These are phyloP conservation scores for Nomada flava DNA, from an alignment of 2,888 invertebrate species.

Conservation along the genomic window DNA sequence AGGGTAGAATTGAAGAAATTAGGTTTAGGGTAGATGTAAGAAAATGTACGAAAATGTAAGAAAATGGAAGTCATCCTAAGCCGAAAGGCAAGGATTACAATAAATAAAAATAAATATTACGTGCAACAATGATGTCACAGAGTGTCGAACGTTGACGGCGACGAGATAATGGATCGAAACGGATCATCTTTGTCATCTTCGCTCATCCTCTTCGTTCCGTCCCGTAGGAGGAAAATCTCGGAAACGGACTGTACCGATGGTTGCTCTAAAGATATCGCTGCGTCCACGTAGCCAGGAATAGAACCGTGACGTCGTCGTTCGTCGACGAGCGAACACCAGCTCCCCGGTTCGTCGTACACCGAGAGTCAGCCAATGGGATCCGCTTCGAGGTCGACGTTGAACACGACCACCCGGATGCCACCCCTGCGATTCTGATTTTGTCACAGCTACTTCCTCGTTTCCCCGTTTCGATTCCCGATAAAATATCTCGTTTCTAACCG, in stretches of 20 bases:
- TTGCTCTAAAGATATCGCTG: constrained; percentile 82
- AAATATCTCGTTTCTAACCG: neutral
- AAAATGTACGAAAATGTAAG: too few relatives aligned
- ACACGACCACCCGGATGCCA: constrained; percentile 26
- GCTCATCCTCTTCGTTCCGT: constrained; percentile 32
- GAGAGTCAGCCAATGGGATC: constrained; percentile 47
- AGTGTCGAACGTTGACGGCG: neutral
- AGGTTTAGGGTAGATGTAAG: too few relatives aligned
- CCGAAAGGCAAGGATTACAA: too few relatives aligned
- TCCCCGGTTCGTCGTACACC: constrained; percentile 38
- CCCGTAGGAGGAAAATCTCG: constrained; percentile 68
- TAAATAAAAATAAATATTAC: neutral
- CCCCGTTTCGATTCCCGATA: neutral
- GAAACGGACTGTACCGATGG: constrained; percentile 76
- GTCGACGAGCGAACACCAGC: constrained; percentile 68
- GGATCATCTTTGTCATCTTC: constrained; percentile 49
- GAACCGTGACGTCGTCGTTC: constrained; percentile 78
- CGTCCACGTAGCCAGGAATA: constrained; percentile 80
- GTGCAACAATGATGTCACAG: constrained; percentile 23
- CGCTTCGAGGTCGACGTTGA: constrained; percentile 47
- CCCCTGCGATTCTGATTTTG: constrained; percentile 21
- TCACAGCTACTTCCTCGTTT: constrained; percentile 33
- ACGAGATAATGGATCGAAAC: constrained; percentile 18
- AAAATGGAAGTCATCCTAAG: too few relatives aligned
- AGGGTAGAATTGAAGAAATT: too few relatives aligned